Evolutionary conservation across 2,888 invertebrate species (phyloP).

Genomic region (Melanostoma scalare): DNA sequence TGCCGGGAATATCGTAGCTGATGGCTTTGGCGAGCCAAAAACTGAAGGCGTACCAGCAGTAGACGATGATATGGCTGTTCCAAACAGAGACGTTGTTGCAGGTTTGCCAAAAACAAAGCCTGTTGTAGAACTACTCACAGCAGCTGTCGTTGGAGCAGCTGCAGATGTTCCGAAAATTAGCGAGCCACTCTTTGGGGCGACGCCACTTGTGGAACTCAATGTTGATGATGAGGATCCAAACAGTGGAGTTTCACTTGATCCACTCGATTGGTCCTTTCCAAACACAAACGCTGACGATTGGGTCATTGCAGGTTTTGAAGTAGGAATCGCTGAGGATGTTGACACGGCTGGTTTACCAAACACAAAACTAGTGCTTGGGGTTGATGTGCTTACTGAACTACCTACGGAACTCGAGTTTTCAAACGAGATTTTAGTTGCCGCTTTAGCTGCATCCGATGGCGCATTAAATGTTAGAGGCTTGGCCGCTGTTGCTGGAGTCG

Average conservation of each 20-base stretch:
- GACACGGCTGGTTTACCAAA: conserved; percentile 45
- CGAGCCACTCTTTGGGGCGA: conserved; percentile 41
- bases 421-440: conserved; percentile 33
- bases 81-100: conserved; percentile 56
- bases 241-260: not conserved
- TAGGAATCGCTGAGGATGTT: conserved; percentile 30
- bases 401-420: conserved; percentile 17
- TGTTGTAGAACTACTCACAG: conserved; percentile 73
- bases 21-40: conserved; percentile 62
- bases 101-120: conserved; percentile 57
- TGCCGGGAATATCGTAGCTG: conserved; percentile 52
- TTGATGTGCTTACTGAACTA: conserved; percentile 28
- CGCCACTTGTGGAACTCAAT: conserved; percentile 39
- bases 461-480: conserved; percentile 54
- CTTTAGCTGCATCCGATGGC: conserved; percentile 40
- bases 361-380: conserved; percentile 32
- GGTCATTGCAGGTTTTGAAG: conserved; percentile 27
- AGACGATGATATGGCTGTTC: conserved; percentile 33
- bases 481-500: conserved; percentile 30
- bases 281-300: conserved; percentile 25
- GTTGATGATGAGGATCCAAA: conserved; percentile 52
- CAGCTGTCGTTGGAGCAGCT: conserved; percentile 50
- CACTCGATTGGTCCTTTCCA: conserved; percentile 40
- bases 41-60: conserved; percentile 51
- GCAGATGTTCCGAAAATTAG: conserved; percentile 37